Evolutionary conservation across 1,140 invertebrate species (phyloP), one percentile per base, ranked within the genome.

Genomic region (Drosophila kanapiae): DNA sequence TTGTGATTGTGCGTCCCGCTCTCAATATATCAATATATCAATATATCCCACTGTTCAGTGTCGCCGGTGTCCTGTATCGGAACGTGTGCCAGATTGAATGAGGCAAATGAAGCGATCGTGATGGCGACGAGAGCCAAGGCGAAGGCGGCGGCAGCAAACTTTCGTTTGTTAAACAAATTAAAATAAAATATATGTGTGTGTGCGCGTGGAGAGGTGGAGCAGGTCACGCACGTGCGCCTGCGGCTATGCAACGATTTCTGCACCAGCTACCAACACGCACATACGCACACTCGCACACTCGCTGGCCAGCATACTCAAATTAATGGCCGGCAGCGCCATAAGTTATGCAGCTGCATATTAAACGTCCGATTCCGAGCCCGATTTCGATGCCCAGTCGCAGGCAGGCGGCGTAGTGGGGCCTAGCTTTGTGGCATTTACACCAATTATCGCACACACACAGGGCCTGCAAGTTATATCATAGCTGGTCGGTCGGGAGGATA

Each of bases 321-420:
- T 88, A 88, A 90, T 88, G 84, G 81, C 80, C 68, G 84, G 72
- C 68, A 68, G 69, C 74, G 69, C 77, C 85, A 88, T 88, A 90
- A 88, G 74, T 90, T 90, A 88, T 88, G 84, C 85, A 90, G 69
- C 84, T 88, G 84, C 77, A 88, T 88, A 88, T 88, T 90, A 81
- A 90, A 71, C 69, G 59, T 48, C 51, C 23, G 67, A 37, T 42
- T 68, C 38, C 63, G 67, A 68, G 64, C 51, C 60, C 23, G 47
- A 45, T 67, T 29, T 23, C 38, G 67, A 43, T 16, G 38, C 61
- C 77, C 53, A 68, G 53, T 47, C 38, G 33, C 27, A 49, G 27
- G 6, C 43, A 11, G 9, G 27, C 47, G 47, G n/a, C 11, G 29
- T 9, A 51, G 49, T 64, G 49, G 45, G 60, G 40, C 57, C 71